phyloP scores from a whole-genome alignment of 1,140 invertebrate genomes.

The Drosophila obscura region DNA sequence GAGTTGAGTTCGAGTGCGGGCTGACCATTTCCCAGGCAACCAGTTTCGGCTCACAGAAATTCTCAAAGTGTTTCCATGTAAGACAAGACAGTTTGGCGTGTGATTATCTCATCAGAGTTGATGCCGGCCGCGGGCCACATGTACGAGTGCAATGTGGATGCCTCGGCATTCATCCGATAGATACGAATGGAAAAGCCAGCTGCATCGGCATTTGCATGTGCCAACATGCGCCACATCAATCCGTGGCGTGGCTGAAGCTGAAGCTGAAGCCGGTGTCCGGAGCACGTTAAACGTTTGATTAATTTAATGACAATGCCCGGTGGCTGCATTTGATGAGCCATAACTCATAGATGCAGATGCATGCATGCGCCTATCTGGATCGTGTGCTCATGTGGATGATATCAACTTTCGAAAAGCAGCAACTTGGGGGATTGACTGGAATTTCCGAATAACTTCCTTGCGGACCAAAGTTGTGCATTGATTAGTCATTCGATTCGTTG shows the following conservation, averaged over 20 bases:
- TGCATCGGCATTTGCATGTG: conserved; percentile 70
- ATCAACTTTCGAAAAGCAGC: conserved; percentile 37
- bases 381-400: conserved; percentile 25
- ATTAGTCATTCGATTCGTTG: conserved; percentile 28
- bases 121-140: conserved; percentile 40
- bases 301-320: conserved; percentile 77
- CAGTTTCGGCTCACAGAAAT: conserved; percentile 10
- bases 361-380: conserved; percentile 1
- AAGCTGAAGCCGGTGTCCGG: conserved; percentile 44
- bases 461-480: conserved; percentile 3
- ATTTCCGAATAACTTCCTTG: conserved; percentile 13
- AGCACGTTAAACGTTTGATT: conserved; percentile 74
- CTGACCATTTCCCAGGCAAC: conserved; percentile 33
- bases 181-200: conserved; percentile 40
- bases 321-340: conserved; percentile 49
- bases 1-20: background rate
- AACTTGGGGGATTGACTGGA: background rate
- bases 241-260: conserved; percentile 29
- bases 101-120: conserved; percentile 70
- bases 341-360: conserved; percentile 26
- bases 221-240: conserved; percentile 61
- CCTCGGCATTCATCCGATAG: conserved; percentile 44
- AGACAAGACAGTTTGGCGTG: conserved; percentile 63
- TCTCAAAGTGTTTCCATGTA: conserved; percentile 57
- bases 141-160: conserved; percentile 21